Conservation (phyloP, 2,797 vertebrate genomes). For the Diplodus sargus region DNA sequence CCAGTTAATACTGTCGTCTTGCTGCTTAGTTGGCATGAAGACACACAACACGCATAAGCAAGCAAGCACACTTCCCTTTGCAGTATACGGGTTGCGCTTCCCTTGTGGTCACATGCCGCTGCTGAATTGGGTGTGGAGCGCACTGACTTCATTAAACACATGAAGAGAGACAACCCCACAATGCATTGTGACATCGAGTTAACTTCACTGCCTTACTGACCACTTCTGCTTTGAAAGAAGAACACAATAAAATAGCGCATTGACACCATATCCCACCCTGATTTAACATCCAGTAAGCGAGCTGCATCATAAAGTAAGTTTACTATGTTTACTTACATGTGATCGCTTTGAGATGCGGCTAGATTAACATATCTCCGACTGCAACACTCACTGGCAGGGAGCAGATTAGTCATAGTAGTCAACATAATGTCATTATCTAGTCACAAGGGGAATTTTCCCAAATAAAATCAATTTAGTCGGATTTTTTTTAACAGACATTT, state of each 20-base stretch:
- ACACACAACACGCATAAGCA: conserved; percentile 26
- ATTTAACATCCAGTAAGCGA: conserved; percentile 20
- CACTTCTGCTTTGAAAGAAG: conserved; percentile 18
- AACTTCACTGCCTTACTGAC: conserved; percentile 11
- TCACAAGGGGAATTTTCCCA: not conserved
- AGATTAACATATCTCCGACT: not conserved
- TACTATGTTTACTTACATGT: not conserved
- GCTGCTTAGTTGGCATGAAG: conserved; percentile 35
- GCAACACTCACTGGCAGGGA: conserved; percentile 9
- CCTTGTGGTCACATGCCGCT: conserved; percentile 73
- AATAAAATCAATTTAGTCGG: not conserved
- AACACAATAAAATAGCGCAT: conserved; percentile 6
- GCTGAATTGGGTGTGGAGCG: conserved; percentile 67
- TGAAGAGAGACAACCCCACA: conserved; percentile 51
- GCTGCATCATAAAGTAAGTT: not conserved
- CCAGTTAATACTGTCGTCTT: conserved; percentile 5
- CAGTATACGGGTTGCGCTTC: conserved; percentile 65
- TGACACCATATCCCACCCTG: conserved; percentile 10
- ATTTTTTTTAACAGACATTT: conserved; percentile 25
- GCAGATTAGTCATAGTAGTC: not conserved
- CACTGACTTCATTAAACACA: conserved; percentile 62
- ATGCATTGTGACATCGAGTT: conserved; percentile 35
- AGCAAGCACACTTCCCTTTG: conserved; percentile 70
- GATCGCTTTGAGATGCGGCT: not conserved
- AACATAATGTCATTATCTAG: conserved; percentile 8